Base-by-base conservation (phyloP, 2,888 invertebrate genomes). In the Gastracanthus pulcherrimus region DNA sequence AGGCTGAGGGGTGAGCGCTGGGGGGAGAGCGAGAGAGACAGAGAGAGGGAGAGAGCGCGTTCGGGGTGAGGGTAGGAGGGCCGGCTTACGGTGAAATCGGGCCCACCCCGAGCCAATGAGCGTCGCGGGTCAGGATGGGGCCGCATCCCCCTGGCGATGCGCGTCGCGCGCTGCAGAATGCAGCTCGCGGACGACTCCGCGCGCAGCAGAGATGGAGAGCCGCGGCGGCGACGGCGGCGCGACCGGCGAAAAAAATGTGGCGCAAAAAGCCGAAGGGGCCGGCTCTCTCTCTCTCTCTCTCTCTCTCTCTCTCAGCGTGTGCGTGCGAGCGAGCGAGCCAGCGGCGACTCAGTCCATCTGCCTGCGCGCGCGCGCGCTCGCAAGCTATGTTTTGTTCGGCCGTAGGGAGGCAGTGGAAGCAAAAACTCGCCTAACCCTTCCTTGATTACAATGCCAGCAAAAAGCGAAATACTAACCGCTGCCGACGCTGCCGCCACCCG, bases 381-480 rank as follows among this genome's bases (percentile, higher is more conserved):
- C 58, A 31, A 60, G 60, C 55, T 71, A 85, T 88, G 90, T 90
- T 90, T 90, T 90, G 90, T 89, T 87, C 88, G 85, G 83, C 84
- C 84, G 84, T 86, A 83, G 84, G 84, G 84, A 83, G 78, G 77
- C 69, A 82, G 26, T 31, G 71, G 67, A 83, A 84, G 88, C 88
- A 89, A 91, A 91, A 91, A 91, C 91, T 90, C 89, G 90, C 90
- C 91, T 91, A 91, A 91, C 91, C 91, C 91, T 91, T 91, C 90
- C 91, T 91, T 91, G 91, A 91, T 91, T 91, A 91, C 91, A 91
- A 91, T 91, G 90, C 90, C 88, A 85, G 90, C 90, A 91, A 91
- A 91, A 91, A 91, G 90, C 89, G 90, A 91, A 91, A 91, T 91
- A 91, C 91, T 91, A 91, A 91, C 91, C 91, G 91, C 90, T 90